Percentiles rank a stretch among this genome's conserved stretches.
These are phyloP conservation scores for Alethe castanea DNA, from an alignment of 2,113 vertebrate species.

Conservation along the genomic window DNA sequence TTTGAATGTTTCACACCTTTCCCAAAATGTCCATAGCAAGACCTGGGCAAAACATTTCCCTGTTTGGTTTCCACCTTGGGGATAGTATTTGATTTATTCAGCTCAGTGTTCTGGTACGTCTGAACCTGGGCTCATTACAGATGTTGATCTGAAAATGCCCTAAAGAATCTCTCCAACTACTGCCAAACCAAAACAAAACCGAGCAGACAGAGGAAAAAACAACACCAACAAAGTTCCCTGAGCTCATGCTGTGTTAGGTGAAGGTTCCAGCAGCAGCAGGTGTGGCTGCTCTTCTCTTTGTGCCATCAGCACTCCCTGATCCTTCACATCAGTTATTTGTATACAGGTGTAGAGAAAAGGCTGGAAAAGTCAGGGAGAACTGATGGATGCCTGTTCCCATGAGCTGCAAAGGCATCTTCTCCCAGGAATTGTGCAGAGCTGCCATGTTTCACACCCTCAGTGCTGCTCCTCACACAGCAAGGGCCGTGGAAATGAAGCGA, in stretches of 20 bases:
- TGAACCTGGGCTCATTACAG: neutral
- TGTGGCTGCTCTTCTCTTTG: neutral
- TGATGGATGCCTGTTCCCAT: neutral
- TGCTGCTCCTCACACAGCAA: neutral
- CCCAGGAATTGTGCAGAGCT: neutral
- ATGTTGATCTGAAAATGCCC: neutral
- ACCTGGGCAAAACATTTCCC: neutral
- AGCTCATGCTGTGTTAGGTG: neutral
- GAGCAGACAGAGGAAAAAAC: neutral
- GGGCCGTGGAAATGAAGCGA: neutral
- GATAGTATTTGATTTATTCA: neutral
- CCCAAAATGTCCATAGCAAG: neutral
- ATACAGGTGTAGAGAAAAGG: neutral
- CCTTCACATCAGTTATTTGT: neutral
- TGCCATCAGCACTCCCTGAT: neutral
- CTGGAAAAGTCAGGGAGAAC: neutral
- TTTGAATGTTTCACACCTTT: neutral
- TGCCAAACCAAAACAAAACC: neutral
- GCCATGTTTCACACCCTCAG: neutral
- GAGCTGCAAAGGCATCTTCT: neutral
- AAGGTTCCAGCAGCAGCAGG: neutral
- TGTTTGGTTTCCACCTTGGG: neutral
- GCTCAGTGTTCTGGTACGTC: neutral
- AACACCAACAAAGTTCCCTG: rapidly evolving
- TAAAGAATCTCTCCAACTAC: neutral